A percentile compares a stretch with the other conserved stretches of the same genome.
These are phyloP conservation scores for Lymantria dispar DNA, from an alignment of 2,888 invertebrate genomes.

Conservation along the genomic window DNA sequence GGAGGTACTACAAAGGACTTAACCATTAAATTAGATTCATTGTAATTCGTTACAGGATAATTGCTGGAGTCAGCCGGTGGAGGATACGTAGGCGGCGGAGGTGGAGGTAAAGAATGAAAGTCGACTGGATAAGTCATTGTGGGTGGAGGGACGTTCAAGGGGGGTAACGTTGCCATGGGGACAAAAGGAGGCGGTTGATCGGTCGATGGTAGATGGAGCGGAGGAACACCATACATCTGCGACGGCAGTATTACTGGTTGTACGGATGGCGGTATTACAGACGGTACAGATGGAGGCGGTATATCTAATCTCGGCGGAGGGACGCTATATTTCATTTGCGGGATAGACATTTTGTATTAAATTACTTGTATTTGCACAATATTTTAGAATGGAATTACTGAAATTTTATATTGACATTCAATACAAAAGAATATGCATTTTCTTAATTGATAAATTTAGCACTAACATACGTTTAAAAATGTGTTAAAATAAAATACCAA, in stretches of 20 bases:
- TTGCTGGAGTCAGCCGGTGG: constrained; percentile 12
- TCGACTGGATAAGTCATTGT: constrained; percentile 23
- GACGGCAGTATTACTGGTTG: constrained; percentile 32
- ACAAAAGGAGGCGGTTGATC: constrained; percentile 20
- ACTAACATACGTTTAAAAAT: too few species aligned
- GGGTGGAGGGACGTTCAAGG: constrained; percentile 40
- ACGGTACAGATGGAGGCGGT: constrained; percentile 35
- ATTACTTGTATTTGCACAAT: background rate
- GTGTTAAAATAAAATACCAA: too few species aligned
- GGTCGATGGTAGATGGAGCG: constrained; percentile 12
- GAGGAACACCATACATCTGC: constrained; percentile 35
- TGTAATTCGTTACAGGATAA: constrained; percentile 4
- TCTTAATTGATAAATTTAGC: too few species aligned
- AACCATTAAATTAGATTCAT: background rate
- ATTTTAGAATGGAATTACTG: too few species aligned
- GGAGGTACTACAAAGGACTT: constrained; percentile 15
- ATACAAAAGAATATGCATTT: too few species aligned
- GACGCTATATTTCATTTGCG: constrained; percentile 55
- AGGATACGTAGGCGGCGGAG: constrained; percentile 28
- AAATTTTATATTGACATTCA: too few species aligned
- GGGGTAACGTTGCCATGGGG: constrained; percentile 24
- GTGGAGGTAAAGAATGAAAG: constrained; percentile 27
- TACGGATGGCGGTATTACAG: constrained; percentile 14
- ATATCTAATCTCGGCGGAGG: constrained; percentile 56
- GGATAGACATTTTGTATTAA: constrained; percentile 46